A percentile compares a stretch with the other conserved stretches of the same genome.
These are phyloP conservation scores for Spodoptera frugiperda DNA, from an alignment of 1,140 invertebrate species.

Conservation along the genomic window DNA sequence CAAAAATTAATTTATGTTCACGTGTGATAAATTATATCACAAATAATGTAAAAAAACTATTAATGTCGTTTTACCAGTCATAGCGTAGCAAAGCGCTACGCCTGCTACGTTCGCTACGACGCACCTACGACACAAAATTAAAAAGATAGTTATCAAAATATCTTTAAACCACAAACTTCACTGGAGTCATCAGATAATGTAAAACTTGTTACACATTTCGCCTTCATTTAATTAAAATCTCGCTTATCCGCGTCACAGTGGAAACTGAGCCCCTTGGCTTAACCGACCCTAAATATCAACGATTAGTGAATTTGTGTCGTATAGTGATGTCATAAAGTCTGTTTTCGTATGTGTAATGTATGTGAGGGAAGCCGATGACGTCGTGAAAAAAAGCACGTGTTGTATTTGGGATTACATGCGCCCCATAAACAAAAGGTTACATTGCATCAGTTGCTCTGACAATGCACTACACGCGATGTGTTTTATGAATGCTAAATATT, in stretches of 20 bases:
- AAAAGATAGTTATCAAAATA: background rate
- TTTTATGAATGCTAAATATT: constrained; percentile 4
- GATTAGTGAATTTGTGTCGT: constrained; percentile 50
- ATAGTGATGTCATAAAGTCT: constrained; percentile 45
- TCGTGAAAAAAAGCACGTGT: constrained; percentile 85
- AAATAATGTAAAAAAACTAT: too few species aligned
- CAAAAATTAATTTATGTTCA: too few species aligned
- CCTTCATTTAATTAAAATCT: constrained; percentile 80
- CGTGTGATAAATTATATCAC: too few species aligned
- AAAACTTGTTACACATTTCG: constrained; percentile 65
- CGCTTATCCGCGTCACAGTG: constrained; percentile 74
- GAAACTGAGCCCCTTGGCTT: constrained; percentile 75
- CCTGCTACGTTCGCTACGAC: background rate
- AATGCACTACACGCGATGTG: constrained; percentile 21
- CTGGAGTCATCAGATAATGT: constrained; percentile 55
- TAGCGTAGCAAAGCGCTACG: background rate
- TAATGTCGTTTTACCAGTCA: too few species aligned
- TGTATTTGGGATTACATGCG: constrained; percentile 83
- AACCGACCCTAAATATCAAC: constrained; percentile 56
- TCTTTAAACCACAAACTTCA: constrained; percentile 29
- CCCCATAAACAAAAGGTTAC: constrained; percentile 82
- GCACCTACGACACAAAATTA: background rate
- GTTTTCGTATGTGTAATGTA: constrained; percentile 43
- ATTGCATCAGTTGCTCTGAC: constrained; percentile 55
- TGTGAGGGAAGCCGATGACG: constrained; percentile 59